These are phyloP conservation scores for Zaprionus obscuricornis DNA, from an alignment of 2,888 invertebrate species.

Conservation along the genomic window DNA sequence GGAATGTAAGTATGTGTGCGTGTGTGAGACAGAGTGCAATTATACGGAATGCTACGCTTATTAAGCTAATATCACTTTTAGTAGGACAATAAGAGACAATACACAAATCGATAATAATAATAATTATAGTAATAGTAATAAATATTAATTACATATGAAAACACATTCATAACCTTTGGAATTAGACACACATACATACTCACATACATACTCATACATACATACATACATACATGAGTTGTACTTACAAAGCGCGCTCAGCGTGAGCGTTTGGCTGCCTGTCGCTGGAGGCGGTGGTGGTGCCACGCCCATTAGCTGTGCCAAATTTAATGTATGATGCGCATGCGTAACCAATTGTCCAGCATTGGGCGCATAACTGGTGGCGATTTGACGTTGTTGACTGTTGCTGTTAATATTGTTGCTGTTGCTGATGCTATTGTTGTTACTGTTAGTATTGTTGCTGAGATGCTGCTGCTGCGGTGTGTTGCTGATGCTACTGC, in stretches of 20 bases:
- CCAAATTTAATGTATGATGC: slow-evolving; percentile 57
- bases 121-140: slow-evolving; percentile 19
- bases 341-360: slow-evolving; percentile 52
- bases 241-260: slow-evolving; percentile 84
- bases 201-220: slow-evolving; percentile 18
- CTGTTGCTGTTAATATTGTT: slow-evolving; percentile 32
- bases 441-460: slow-evolving; percentile 57
- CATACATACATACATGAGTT: slow-evolving; percentile 5
- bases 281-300: slow-evolving; percentile 62
- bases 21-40: too few species aligned
- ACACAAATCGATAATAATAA: slow-evolving; percentile 24
- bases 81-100: not conserved
- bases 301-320: slow-evolving; percentile 73
- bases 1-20: slow-evolving; percentile 9
- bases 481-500: slow-evolving; percentile 45
- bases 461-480: slow-evolving; percentile 40
- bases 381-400: slow-evolving; percentile 46
- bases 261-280: slow-evolving; percentile 76
- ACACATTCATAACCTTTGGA: slow-evolving; percentile 15
- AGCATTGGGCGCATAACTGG: slow-evolving; percentile 26
- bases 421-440: slow-evolving; percentile 30
- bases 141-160: slow-evolving; percentile 3
- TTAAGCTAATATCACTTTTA: not conserved
- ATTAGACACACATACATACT: slow-evolving; percentile 18
- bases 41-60: slow-evolving; percentile 6